Conservation (phyloP, 2,888 invertebrate genomes). For the Chrysolina americana region DNA sequence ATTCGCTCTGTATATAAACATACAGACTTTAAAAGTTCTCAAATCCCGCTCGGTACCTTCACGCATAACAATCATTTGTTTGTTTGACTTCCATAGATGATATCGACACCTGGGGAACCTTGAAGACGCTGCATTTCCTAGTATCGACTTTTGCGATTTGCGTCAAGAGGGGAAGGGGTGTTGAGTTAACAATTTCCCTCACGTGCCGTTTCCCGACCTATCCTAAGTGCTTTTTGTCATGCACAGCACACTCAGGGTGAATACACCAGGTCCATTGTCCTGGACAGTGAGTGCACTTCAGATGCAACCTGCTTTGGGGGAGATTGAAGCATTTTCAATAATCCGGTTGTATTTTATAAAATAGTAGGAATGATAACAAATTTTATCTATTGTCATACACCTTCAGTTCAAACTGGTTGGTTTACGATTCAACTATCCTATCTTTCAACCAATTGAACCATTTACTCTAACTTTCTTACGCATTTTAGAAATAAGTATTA, state of each 20-base stretch:
- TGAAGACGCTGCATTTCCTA: constrained; percentile 53
- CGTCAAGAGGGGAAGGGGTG: constrained; percentile 32
- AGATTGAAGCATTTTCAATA: constrained; percentile 10
- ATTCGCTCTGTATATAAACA: neutral
- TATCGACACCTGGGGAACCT: constrained; percentile 50
- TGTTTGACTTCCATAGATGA: constrained; percentile 32
- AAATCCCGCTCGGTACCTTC: constrained; percentile 13
- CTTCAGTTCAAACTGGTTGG: too few species aligned
- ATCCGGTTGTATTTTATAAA: neutral
- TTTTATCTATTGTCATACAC: too few species aligned
- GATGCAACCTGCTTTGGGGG: constrained; percentile 39
- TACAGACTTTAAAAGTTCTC: constrained; percentile 1
- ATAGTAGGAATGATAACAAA: too few species aligned
- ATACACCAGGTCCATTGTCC: constrained; percentile 63
- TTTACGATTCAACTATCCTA: too few species aligned
- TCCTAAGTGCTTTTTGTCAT: constrained; percentile 63
- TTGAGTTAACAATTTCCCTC: constrained; percentile 57
- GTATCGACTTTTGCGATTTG: constrained; percentile 44
- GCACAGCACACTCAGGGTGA: constrained; percentile 63
- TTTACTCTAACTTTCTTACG: too few species aligned
- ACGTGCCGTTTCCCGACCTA: constrained; percentile 63
- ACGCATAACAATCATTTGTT: constrained; percentile 16
- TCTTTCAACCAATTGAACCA: too few species aligned
- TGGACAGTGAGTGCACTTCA: constrained; percentile 39
- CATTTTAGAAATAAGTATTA: too few species aligned